Conservation (phyloP, 2,113 vertebrate genomes). For the Lycocorax pyrrhopterus region DNA sequence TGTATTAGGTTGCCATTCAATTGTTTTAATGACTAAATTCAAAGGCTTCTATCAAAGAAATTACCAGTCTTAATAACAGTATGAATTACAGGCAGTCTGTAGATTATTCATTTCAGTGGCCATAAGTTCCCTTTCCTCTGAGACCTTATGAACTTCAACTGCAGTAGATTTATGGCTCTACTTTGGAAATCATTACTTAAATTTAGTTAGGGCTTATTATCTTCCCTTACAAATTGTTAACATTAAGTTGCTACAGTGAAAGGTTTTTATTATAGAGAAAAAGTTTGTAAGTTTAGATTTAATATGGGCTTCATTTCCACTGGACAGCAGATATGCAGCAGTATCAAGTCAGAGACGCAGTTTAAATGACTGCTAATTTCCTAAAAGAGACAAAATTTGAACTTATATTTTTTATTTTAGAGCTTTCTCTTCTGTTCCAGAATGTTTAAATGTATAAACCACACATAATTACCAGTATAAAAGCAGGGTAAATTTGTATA, state of each 20-base stretch:
- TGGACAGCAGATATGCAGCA: not conserved
- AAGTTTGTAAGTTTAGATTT: conserved; percentile 47
- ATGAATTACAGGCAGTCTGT: conserved; percentile 2
- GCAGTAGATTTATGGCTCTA: conserved; percentile 27
- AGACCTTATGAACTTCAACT: conserved; percentile 31
- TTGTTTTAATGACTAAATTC: not conserved
- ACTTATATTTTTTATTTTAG: not conserved
- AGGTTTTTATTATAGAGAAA: not conserved
- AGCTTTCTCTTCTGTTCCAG: not conserved
- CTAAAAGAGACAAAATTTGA: not conserved
- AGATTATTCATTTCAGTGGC: conserved; percentile 6
- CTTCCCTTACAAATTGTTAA: conserved; percentile 48
- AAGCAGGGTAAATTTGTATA: not conserved
- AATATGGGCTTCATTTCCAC: not conserved
- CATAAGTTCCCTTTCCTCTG: conserved; percentile 13
- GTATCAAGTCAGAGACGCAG: not conserved
- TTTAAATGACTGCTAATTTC: not conserved
- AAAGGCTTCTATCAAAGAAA: conserved; percentile 15
- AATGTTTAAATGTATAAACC: not conserved
- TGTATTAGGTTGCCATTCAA: not conserved
- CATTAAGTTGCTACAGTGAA: not conserved
- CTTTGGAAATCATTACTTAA: conserved; percentile 45
- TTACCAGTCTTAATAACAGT: conserved; percentile 3
- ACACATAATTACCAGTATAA: not conserved
- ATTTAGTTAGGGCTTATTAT: conserved; percentile 27